Evolutionary conservation across 2,888 invertebrate species (phyloP).

Genomic region (Meteorus colon): DNA sequence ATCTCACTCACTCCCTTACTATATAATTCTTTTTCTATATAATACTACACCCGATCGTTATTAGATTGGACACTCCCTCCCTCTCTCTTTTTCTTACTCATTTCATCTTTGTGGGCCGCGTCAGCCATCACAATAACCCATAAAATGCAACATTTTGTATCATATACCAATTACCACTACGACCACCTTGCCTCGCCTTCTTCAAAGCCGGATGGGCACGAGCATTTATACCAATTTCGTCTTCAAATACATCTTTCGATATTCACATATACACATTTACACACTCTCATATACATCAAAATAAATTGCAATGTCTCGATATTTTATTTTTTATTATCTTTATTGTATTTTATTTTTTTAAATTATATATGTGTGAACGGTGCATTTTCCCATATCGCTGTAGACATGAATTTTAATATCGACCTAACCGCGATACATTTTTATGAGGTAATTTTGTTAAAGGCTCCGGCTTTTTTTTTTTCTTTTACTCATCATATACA

Average conservation of each 20-base stretch:
- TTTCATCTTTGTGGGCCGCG: slow-evolving; percentile 41
- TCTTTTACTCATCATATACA: slow-evolving; percentile 6
- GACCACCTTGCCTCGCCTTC: slow-evolving; percentile 47
- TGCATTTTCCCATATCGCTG: slow-evolving; percentile 5
- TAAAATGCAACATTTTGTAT: slow-evolving; percentile 71
- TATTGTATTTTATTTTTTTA: slow-evolving; percentile 4
- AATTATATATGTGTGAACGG: slow-evolving; percentile 13
- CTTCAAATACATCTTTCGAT: slow-evolving; percentile 18
- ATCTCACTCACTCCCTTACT: background rate
- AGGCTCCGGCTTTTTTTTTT: background rate
- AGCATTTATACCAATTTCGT: slow-evolving; percentile 17
- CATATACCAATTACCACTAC: slow-evolving; percentile 65
- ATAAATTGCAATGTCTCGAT: slow-evolving; percentile 21
- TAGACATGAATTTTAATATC: slow-evolving; percentile 22
- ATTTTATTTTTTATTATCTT: slow-evolving; percentile 9
- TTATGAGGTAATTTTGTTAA: slow-evolving; percentile 8
- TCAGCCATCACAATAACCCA: slow-evolving; percentile 69
- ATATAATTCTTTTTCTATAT: slow-evolving; percentile 4
- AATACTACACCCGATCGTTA: slow-evolving; percentile 66
- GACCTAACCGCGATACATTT: slow-evolving; percentile 9
- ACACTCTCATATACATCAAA: background rate
- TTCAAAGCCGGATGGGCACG: slow-evolving; percentile 42
- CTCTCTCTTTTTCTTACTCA: slow-evolving; percentile 34
- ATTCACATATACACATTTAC: background rate
- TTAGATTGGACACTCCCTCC: slow-evolving; percentile 71